phyloP scores from a whole-genome alignment of 92 coral and sea anemone species.

The Bergia sp. region DNA sequence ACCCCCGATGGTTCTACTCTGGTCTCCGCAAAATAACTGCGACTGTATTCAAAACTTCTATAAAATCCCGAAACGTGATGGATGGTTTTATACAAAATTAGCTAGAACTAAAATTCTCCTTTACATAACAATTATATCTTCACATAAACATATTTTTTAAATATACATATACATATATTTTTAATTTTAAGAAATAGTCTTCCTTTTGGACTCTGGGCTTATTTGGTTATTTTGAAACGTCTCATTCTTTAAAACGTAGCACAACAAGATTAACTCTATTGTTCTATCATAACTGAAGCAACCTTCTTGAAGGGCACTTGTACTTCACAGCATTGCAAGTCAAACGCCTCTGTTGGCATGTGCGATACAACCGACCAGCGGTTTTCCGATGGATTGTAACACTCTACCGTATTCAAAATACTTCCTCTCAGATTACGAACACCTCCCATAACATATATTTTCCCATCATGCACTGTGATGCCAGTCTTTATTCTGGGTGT shows the following conservation, averaged over 20 bases:
- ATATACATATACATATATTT: too few species aligned
- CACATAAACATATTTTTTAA: too few species aligned
- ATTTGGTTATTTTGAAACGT: too few species aligned
- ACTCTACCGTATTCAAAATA: conserved; percentile 63
- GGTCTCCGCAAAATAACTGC: too few species aligned
- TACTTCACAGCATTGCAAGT: conserved; percentile 57
- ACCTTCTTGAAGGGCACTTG: conserved; percentile 65
- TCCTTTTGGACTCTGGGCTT: background rate
- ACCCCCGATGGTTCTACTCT: too few species aligned
- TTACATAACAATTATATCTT: too few species aligned
- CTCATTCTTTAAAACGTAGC: background rate
- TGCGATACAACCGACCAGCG: conserved; percentile 70
- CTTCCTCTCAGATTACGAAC: conserved; percentile 60
- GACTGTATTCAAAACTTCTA: too few species aligned
- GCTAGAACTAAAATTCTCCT: too few species aligned
- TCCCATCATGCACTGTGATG: conserved; percentile 72
- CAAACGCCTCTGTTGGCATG: conserved; percentile 66
- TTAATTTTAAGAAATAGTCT: too few species aligned
- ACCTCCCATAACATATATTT: conserved; percentile 86
- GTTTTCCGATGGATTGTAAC: conserved; percentile 64
- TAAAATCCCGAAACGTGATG: too few species aligned
- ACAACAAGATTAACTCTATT: background rate
- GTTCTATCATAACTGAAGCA: conserved; percentile 51
- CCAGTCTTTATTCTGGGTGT: conserved; percentile 78
- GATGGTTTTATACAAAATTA: too few species aligned